Evolutionary conservation across 2,797 vertebrate genomes (phyloP).

Genomic region (Crax fasciolata): DNA sequence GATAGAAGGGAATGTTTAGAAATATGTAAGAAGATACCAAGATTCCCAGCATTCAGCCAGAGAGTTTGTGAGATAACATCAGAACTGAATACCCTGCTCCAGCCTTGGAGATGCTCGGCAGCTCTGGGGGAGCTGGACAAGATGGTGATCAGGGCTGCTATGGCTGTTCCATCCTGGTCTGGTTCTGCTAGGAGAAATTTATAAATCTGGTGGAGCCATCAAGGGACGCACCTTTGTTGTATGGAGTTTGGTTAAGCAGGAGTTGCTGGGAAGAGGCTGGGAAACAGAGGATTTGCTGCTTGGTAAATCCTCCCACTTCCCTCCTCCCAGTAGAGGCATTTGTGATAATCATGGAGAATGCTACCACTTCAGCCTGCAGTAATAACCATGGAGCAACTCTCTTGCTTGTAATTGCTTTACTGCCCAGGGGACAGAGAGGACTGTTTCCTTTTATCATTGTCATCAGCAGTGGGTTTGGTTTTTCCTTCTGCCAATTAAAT

Average conservation of each 20-base stretch:
- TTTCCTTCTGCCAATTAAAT: neutral
- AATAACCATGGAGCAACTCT: neutral
- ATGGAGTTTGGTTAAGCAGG: neutral
- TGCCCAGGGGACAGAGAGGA: constrained; percentile 37
- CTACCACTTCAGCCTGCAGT: constrained; percentile 38
- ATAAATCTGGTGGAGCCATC: neutral
- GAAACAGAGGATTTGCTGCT: constrained; percentile 15
- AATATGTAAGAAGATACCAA: neutral
- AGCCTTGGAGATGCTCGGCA: neutral
- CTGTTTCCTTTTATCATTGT: neutral
- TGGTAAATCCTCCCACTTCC: constrained; percentile 59
- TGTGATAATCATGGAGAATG: constrained; percentile 42
- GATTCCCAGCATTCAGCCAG: neutral
- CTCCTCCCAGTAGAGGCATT: constrained; percentile 52
- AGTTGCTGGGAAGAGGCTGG: neutral
- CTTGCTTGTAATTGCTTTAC: neutral
- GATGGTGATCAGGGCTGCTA: no score
- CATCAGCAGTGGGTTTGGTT: accelerated
- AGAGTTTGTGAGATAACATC: neutral
- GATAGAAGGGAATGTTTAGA: neutral
- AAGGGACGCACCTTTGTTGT: neutral
- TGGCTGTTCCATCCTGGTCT: neutral
- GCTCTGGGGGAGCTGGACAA: neutral
- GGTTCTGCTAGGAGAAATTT: accelerated
- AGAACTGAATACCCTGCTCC: neutral